Base-by-base conservation (phyloP, 2,888 invertebrate species). In the Macrosoma leucophasiata region DNA sequence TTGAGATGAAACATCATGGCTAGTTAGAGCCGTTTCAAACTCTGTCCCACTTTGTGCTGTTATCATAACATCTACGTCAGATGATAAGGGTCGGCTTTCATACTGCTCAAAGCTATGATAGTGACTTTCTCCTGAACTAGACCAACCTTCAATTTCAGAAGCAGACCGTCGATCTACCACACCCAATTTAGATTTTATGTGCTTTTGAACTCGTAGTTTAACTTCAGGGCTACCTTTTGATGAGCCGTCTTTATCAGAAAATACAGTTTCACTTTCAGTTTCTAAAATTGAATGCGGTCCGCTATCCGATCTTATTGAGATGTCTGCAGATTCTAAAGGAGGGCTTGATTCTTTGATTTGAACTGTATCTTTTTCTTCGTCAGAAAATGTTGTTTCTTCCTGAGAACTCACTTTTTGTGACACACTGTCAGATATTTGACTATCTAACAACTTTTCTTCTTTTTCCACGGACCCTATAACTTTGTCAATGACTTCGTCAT, bases 111-210 rank as follows among this genome's bases (percentile, higher is more conserved):
- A 94, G 42, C 95, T 95, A 43, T 94, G 94, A 61, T 95, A 95
- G 51, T 93, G 92, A 60, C 95, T 95, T 55, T 94, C 94, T 9
- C 95, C 94, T 8, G 94, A 95, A 73, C 95, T 95, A 0, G 94
- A 94, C 72, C 91, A 91, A 2, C 89, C 85, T 66, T 95, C 95
- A 13, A 91, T 85, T 53, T 94, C 94, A 13, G 92, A 89, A 19
- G 91, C 91, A 0, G 94, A 93, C 57, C 90, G 89, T 29, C 93
- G 85, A 46, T 92, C 92, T 2, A 72, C 76, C 21, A 85, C 55
- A 9, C 78, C 77, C 19, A 86, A 61, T 41, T 82, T 78, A 11
- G 86, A 78, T 54, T 81, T 75, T 1, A 85, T 64, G 43, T 84
- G 82, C 45, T 81, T 85, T 47, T 84, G 68, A 8, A 72, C 70